Evolutionary conservation across 1,140 invertebrate genomes (phyloP), one percentile per base, ranked within the genome.

Genomic region (Achroia grisella): DNA sequence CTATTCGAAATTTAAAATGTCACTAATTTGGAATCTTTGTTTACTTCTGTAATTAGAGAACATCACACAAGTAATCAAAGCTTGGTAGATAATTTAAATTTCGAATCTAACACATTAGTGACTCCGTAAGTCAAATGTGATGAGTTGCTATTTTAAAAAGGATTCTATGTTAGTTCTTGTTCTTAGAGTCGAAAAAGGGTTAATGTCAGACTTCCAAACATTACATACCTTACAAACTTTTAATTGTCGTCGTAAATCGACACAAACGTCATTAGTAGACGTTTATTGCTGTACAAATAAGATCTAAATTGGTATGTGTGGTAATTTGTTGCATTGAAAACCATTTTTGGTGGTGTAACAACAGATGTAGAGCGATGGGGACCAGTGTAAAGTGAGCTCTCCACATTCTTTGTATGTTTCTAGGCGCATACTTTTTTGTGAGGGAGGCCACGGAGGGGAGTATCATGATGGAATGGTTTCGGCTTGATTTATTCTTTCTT

Each of bases 401-500:
- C 44, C 48, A 50, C 44, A 42, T 48, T 64, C 73, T 77, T 77
- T 77, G 73, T 77, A 57, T 48, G 10, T 37, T 44, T 34, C 45
- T 39, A 17, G 40, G 48, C 63, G 62, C 39, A 27, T 61, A 33
- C 47, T 53, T 52, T 55, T 39, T 46, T 9, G 34, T 33, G 39
- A 9, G 29, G 48, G n/a, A 4, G 37, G 34, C 46, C 43, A 56
- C 50, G 60, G 53, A 33, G 39, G 32, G 55, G 62, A 6, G 43
- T 53, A 4, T 49, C 70, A 43, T 10, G 14, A 43, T 54, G 35
- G 0, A 10, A 9, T 62, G 60, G 63, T 27, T 27, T 31, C 51
- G 33, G 56, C 40, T 56, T 77, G 73, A 77, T 77, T 74, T 77
- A 77, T 77, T 72, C 58, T 68, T 71, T 72, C 71, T 77, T 77